A percentile compares a stretch with the other conserved stretches of the same genome.
Conservation (phyloP, 2,888 invertebrate species). For the Chaetogeoica ovagalla region DNA sequence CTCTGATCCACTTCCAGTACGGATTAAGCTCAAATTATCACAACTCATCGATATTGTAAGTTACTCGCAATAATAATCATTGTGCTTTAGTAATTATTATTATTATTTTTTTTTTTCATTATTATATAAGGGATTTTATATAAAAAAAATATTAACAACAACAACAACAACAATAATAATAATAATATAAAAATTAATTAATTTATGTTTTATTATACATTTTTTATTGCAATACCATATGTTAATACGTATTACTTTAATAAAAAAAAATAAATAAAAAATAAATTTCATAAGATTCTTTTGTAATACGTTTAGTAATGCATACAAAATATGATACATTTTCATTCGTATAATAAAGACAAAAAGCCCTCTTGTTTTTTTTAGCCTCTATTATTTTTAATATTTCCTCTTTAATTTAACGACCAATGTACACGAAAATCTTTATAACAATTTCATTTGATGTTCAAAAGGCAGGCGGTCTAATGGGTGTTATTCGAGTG, state of each 20-base stretch:
- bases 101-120: too few species aligned
- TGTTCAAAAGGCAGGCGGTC: background rate
- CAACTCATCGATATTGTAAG: slow-evolving; percentile 88
- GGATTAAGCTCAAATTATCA: slow-evolving; percentile 83
- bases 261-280: too few species aligned
- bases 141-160: background rate
- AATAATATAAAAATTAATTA: too few species aligned
- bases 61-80: slow-evolving; percentile 55
- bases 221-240: too few species aligned
- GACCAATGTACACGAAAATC: background rate
- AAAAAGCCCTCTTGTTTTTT: background rate
- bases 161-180: too few species aligned
- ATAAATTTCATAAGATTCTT: background rate
- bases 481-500: background rate
- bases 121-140: background rate
- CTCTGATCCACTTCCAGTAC: slow-evolving; percentile 80
- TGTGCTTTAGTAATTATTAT: too few species aligned
- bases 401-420: background rate
- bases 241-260: too few species aligned
- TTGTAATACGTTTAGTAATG: background rate
- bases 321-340: background rate
- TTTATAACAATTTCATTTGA: background rate
- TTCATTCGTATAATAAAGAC: background rate
- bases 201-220: too few species aligned
- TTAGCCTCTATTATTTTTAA: background rate